These are phyloP conservation scores for Pitangus sulphuratus DNA, from an alignment of 2,797 vertebrate species.

Conservation along the genomic window DNA sequence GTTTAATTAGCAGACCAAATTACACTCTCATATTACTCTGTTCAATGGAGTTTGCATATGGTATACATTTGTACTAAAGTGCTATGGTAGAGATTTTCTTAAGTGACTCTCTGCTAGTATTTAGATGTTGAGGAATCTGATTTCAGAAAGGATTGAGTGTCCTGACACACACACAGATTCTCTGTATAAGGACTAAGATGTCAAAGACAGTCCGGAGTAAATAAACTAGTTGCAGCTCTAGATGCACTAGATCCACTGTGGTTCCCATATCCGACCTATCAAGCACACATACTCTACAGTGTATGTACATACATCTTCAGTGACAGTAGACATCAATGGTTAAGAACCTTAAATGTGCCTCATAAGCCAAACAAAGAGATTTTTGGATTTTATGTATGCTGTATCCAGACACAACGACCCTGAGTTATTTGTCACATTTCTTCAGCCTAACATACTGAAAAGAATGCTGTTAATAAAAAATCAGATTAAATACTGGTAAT, in stretches of 20 bases:
- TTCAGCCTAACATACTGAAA: not conserved
- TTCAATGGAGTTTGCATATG: not conserved
- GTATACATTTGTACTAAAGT: not conserved
- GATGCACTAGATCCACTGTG: not conserved
- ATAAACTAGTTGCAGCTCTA: not conserved
- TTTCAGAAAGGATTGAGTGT: not conserved
- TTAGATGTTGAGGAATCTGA: not conserved
- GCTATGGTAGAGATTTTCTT: not conserved
- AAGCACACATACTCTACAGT: not conserved
- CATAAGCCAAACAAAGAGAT: not conserved
- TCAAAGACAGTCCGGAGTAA: not conserved
- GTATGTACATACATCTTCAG: not conserved
- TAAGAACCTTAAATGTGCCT: not conserved
- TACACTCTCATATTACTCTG: not conserved
- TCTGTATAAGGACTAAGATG: not conserved
- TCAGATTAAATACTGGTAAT: not conserved
- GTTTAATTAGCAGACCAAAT: conserved; percentile 31
- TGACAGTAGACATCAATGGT: not conserved
- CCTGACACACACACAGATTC: not conserved
- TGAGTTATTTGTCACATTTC: not conserved
- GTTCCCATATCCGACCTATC: not conserved
- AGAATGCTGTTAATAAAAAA: not conserved
- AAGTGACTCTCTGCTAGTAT: not conserved
- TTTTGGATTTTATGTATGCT: not conserved
- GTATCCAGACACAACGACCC: not conserved